Base-by-base conservation (phyloP, 2,797 vertebrate species). In the Parauchenoglanis punctatus region DNA sequence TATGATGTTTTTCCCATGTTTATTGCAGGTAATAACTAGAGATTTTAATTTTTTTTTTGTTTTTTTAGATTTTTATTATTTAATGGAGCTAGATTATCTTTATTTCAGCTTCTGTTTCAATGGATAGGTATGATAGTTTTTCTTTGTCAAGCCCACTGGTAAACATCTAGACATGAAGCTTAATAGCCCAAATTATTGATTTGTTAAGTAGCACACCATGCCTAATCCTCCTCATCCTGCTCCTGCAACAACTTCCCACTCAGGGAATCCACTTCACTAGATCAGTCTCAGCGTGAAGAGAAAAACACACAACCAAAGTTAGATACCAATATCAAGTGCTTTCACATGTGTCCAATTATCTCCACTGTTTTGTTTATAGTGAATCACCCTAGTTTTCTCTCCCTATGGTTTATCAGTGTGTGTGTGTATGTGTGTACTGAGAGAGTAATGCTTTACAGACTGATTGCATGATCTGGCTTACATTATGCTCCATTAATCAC, bases 131-230 rank as follows among this genome's bases (percentile, higher is more conserved):
- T 58, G 77, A 23, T 56, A 40, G 7, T 56, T 81, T 58, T 86
- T 77, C n/a, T 83, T 81, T 77, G 49, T 59, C 52, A 65, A 87
- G n/a, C 73, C 49, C 52, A 28, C 52, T 78, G 82, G 20, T 61
- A 80, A 56, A 84, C 78, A 78, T 84, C 85, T 92, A 94, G 81
- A 73, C 89, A 89, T 91, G 3, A 93, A 94, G 94, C 92, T 94
- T 88, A 88, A 89, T 89, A 92, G 84, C 90, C 92, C 90, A 91
- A 89, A 92, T 93, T 67, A 67, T 92, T 85, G 91, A 91, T 92
- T 87, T 89, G 90, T 90, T 89, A 88, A 85, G 85, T 89, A 87
- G 87, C 44, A 61, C 80, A 35, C 84, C 65, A 86, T 63, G 67
- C 67, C 81, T 87, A 88, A 87, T 90, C 73, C 63, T 83, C 46